A percentile compares a stretch with the other conserved stretches of the same genome.
These are phyloP conservation scores for Lasioglossum baleicum DNA, from an alignment of 1,140 invertebrate genomes.

Conservation along the genomic window DNA sequence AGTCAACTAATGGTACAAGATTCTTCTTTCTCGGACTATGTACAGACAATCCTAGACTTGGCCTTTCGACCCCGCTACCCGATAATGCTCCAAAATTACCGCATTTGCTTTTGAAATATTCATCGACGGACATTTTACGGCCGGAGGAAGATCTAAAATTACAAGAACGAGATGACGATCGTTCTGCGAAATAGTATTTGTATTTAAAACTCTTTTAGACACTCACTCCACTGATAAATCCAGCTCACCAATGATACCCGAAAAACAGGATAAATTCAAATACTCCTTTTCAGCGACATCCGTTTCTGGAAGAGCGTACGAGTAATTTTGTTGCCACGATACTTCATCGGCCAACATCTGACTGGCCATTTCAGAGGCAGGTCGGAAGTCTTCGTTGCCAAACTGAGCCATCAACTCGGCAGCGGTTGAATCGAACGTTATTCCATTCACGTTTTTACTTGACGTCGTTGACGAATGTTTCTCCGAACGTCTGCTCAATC, in stretches of 20 bases:
- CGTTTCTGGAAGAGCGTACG: conserved; percentile 45
- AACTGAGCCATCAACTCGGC: conserved; percentile 69
- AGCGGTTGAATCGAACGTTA: conserved; percentile 63
- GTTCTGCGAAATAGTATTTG: conserved; percentile 6
- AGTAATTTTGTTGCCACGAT: conserved; percentile 64
- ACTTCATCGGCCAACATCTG: conserved; percentile 68
- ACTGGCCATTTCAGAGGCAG: conserved; percentile 64
- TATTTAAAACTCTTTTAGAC: background rate
- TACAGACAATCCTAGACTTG: conserved; percentile 67
- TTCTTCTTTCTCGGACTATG: conserved; percentile 64
- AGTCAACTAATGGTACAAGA: conserved; percentile 63
- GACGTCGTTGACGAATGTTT: conserved; percentile 16
- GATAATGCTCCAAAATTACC: conserved; percentile 62
- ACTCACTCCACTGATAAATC: conserved; percentile 70
- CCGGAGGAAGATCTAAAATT: conserved; percentile 63
- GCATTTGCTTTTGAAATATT: conserved; percentile 73
- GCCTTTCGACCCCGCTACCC: conserved; percentile 45
- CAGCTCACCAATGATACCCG: conserved; percentile 72
- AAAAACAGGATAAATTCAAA: conserved; percentile 71
- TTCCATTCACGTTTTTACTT: conserved; percentile 31
- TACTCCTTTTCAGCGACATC: conserved; percentile 56
- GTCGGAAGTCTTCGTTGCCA: conserved; percentile 69
- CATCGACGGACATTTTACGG: conserved; percentile 67
- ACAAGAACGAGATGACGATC: conserved; percentile 1
- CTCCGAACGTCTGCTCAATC: conserved; percentile 55